Percentiles rank a stretch among this genome's conserved stretches.
Conservation (phyloP, 37 sponge, comb jelly and placozoan species). For the Amphimedon queenslandica region DNA sequence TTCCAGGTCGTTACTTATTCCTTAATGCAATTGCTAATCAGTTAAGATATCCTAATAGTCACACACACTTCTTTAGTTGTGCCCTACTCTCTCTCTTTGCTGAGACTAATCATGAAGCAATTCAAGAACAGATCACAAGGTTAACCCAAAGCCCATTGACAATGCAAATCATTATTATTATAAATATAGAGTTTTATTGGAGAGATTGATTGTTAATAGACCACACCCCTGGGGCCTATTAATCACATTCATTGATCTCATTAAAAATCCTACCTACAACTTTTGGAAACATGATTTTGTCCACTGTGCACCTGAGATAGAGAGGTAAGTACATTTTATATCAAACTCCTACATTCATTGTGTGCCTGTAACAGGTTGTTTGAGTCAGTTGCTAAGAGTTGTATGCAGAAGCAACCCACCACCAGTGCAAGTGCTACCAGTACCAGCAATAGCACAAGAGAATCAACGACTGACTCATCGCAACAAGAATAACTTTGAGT, state of each 20-base stretch:
- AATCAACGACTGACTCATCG: no score
- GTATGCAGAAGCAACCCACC: conserved; percentile 87
- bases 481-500: no score
- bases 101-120: conserved; percentile 89
- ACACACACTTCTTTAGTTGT: conserved; percentile 99
- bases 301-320: conserved; percentile 99
- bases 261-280: conserved; percentile 90
- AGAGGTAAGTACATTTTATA: conserved; percentile 66
- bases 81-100: conserved; percentile 91
- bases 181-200: conserved; percentile 86
- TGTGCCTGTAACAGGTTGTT: no score
- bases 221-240: conserved; percentile 99
- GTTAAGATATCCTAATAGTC: conserved; percentile 97
- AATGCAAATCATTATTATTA: neutral
- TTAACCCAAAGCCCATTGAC: conserved; percentile 2
- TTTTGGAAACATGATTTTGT: conserved; percentile 99
- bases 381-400: conserved; percentile 95
- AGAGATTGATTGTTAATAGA: conserved; percentile 93
- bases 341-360: neutral
- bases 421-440: no score
- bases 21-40: conserved; percentile 98
- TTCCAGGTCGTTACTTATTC: conserved; percentile 94
- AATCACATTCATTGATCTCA: conserved; percentile 99
- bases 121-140: conserved; percentile 98
- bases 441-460: no score